Conservation (phyloP, 2,888 invertebrate genomes). For the Himalopsyche anomala region DNA sequence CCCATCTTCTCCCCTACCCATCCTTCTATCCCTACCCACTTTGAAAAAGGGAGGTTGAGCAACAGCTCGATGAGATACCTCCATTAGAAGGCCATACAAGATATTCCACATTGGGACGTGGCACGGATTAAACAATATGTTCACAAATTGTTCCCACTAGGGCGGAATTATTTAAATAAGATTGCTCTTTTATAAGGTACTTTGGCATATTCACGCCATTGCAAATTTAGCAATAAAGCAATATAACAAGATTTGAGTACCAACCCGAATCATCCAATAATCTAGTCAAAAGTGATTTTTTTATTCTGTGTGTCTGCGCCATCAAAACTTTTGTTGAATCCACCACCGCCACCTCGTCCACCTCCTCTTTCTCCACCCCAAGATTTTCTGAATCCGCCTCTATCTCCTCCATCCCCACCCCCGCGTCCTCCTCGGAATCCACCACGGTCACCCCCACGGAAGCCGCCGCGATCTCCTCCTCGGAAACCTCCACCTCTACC, state of each 20-base stretch:
- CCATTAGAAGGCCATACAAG: too few relatives aligned
- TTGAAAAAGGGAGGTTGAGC: too few relatives aligned
- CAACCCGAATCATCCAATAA: conserved; percentile 13
- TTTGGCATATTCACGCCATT: too few relatives aligned
- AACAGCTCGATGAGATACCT: too few relatives aligned
- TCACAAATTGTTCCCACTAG: too few relatives aligned
- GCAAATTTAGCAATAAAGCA: not conserved
- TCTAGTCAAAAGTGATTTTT: conserved; percentile 82
- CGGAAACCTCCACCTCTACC: conserved; percentile 68
- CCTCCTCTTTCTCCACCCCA: conserved; percentile 73
- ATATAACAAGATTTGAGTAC: not conserved
- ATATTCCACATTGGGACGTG: too few relatives aligned
- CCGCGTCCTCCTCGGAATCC: conserved; percentile 66
- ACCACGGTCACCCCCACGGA: conserved; percentile 67
- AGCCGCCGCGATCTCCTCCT: conserved; percentile 66
- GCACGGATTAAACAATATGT: too few relatives aligned
- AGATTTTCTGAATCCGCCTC: conserved; percentile 71
- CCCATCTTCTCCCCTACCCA: too few relatives aligned
- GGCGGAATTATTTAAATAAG: too few relatives aligned
- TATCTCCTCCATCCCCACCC: conserved; percentile 68
- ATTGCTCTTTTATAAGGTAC: too few relatives aligned
- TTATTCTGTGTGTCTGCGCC: conserved; percentile 81
- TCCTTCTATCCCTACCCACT: too few relatives aligned
- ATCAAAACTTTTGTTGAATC: conserved; percentile 80
- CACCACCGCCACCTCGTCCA: conserved; percentile 73